Conservation (phyloP, 2,113 vertebrate species). For the Macrotus californicus region DNA sequence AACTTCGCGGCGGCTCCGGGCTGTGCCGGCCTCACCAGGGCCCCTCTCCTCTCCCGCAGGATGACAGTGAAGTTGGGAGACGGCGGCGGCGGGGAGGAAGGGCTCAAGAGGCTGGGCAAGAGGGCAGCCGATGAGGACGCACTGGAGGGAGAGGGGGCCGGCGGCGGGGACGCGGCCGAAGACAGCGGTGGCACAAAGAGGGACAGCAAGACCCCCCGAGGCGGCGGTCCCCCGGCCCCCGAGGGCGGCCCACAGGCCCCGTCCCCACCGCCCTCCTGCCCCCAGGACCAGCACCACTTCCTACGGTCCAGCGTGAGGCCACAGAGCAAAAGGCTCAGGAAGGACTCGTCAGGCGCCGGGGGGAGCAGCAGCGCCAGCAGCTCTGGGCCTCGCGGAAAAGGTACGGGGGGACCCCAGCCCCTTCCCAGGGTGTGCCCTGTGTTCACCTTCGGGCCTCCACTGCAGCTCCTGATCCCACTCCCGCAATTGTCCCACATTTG, state of each 20-base stretch:
- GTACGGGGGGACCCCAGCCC: slow-evolving; percentile 68
- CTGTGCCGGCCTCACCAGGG: slow-evolving; percentile 68
- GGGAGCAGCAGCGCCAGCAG: slow-evolving; percentile 79
- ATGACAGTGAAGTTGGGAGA: slow-evolving; percentile 97
- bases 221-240: slow-evolving; percentile 65
- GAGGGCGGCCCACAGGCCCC: slow-evolving; percentile 75
- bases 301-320: slow-evolving; percentile 97
- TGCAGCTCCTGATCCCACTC: background rate
- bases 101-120: slow-evolving; percentile 90
- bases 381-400: slow-evolving; percentile 83
- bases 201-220: slow-evolving; percentile 75
- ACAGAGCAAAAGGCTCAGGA: slow-evolving; percentile 96
- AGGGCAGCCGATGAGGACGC: slow-evolving; percentile 92
- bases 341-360: slow-evolving; percentile 89
- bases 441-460: background rate
- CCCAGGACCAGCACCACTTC: slow-evolving; percentile 99
- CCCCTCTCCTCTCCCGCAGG: slow-evolving; percentile 84
- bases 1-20: slow-evolving; percentile 74
- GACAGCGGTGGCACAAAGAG: slow-evolving; percentile 81
- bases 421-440: background rate
- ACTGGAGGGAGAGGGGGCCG: slow-evolving; percentile 89
- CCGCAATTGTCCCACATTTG: background rate
- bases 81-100: slow-evolving; percentile 87
- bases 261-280: slow-evolving; percentile 80
- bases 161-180: slow-evolving; percentile 90